These are phyloP conservation scores for Euplexia lucipara DNA, from an alignment of 2,888 invertebrate species.

Conservation along the genomic window DNA sequence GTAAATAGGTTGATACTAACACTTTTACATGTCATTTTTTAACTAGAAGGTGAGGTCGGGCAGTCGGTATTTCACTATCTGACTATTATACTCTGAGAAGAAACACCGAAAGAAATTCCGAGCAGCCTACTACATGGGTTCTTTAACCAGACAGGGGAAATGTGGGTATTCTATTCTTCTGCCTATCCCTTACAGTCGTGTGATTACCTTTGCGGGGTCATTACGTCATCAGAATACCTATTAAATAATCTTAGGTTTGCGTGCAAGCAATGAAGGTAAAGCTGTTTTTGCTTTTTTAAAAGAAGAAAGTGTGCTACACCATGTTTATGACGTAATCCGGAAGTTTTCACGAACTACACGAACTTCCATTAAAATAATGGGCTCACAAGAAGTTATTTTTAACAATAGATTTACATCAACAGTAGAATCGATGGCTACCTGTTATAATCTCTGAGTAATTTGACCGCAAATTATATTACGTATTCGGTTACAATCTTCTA, in stretches of 20 bases:
- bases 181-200: not conserved
- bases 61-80: no score
- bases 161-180: no score
- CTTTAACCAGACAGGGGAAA: no score
- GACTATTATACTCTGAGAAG: no score
- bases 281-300: slow-evolving; percentile 22
- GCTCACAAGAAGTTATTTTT: slow-evolving; percentile 29
- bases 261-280: slow-evolving; percentile 21
- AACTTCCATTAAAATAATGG: slow-evolving; percentile 51
- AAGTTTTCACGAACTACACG: slow-evolving; percentile 36
- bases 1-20: no score
- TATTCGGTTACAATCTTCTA: not conserved
- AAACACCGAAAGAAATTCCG: no score
- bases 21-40: no score
- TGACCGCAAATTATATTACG: not conserved
- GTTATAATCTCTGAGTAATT: slow-evolving; percentile 5
- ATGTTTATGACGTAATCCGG: slow-evolving; percentile 38
- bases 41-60: no score
- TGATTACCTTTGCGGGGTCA: slow-evolving; percentile 5
- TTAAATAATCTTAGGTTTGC: slow-evolving; percentile 41
- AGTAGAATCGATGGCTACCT: not conserved
- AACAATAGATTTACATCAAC: slow-evolving; percentile 1
- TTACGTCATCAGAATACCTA: slow-evolving; percentile 15
- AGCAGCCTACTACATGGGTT: no score
- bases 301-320: slow-evolving; percentile 32